Evolutionary conservation across 2,888 invertebrate genomes (phyloP).

Genomic region (Stratiomys singularior): DNA sequence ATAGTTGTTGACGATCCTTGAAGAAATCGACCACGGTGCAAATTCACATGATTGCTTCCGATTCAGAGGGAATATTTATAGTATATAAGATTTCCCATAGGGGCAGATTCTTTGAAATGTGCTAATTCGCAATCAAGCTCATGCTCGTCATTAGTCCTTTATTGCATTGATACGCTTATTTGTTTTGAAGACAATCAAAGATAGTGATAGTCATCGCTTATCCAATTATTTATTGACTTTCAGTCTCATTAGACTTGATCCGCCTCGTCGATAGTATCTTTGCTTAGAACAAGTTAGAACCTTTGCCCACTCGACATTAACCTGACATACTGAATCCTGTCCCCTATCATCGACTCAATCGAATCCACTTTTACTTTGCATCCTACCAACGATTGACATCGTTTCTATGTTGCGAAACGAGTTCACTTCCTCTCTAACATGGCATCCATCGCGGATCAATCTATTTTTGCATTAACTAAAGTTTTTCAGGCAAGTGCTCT

Average conservation of each 20-base stretch:
- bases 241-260: neutral
- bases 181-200: neutral
- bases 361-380: constrained; percentile 5
- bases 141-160: no score
- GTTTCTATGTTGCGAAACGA: neutral
- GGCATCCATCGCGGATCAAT: constrained; percentile 24
- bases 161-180: neutral
- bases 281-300: neutral
- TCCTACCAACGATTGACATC: constrained; percentile 7
- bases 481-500: neutral
- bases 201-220: neutral
- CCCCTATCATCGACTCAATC: neutral
- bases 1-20: no score
- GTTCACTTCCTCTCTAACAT: constrained; percentile 21
- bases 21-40: no score
- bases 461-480: constrained; percentile 3
- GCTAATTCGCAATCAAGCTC: no score
- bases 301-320: neutral
- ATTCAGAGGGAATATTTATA: no score
- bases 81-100: no score
- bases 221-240: neutral
- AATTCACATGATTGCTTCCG: no score
- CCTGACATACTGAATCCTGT: constrained; percentile 14
- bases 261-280: neutral
- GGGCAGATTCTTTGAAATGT: no score